phyloP scores from a whole-genome alignment of 2,113 vertebrate genomes.

The Pitta sordida region DNA sequence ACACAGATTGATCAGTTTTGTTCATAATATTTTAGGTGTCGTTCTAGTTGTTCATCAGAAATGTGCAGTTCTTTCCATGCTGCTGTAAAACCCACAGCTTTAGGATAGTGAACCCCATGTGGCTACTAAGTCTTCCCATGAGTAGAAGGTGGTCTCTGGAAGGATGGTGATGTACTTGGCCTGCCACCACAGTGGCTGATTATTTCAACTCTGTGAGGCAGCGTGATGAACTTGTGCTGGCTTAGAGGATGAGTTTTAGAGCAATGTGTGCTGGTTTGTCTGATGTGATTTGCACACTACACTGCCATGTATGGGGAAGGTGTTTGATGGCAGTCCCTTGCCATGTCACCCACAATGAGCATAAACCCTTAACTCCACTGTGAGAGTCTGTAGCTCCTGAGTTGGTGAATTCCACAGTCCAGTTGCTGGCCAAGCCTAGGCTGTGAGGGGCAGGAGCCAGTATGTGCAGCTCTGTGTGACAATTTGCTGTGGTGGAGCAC shows the following conservation, averaged over 20 bases:
- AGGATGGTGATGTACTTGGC: not conserved
- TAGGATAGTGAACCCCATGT: not conserved
- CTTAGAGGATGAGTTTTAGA: not conserved
- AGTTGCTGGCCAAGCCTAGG: not conserved
- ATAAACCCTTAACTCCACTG: not conserved
- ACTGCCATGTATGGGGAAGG: not conserved
- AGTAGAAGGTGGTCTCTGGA: not conserved
- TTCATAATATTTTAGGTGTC: not conserved
- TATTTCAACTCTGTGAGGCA: not conserved
- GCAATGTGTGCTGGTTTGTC: not conserved
- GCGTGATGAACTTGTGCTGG: not conserved
- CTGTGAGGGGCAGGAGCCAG: not conserved
- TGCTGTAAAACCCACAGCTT: not conserved
- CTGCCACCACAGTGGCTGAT: not conserved
- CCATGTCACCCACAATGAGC: not conserved
- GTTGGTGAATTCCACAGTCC: not conserved
- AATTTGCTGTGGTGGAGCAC: not conserved
- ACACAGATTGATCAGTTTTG: not conserved
- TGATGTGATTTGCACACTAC: rapidly evolving
- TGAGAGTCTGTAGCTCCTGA: not conserved
- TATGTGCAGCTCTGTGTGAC: not conserved
- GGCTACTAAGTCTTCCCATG: not conserved
- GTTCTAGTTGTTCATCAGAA: not conserved
- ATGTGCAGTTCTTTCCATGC: not conserved
- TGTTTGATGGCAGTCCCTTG: not conserved